Base-by-base conservation (phyloP, 2,888 invertebrate genomes). In the Erynnis tages region DNA sequence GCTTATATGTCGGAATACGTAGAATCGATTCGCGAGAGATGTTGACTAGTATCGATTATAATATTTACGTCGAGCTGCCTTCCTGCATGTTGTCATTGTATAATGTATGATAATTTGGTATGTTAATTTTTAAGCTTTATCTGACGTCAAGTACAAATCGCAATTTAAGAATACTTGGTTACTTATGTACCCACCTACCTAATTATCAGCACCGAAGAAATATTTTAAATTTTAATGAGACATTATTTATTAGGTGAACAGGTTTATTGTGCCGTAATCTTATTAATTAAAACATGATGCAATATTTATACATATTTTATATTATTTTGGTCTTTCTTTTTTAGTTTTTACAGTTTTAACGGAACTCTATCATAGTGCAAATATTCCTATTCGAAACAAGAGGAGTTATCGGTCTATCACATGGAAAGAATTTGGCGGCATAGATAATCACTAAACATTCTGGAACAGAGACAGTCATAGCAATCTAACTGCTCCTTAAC, bases 41-140 rank as follows among this genome's bases (percentile, higher is more conserved):
- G 73, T 73, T 66, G 71, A 76, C 77, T 76, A 79, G 82, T 76
- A 81, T 77, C 78, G 79, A 82, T 83, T 79, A 83, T 76, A 78
- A 77, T 75, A 76, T 80, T 80, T 76, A 78, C 75, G 72, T 74
- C 74, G 69, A 71, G 69, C 71, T 60, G 58, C 71, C 74, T 76
- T 76, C 78, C 76, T 76, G 75, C 63, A 69, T 62, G 64, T 61
- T 66, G 68, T 67, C 60, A 70, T 63, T 68, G 62, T 62, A 71
- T 74, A 75, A 74, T 74, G 66, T 74, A 72, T 74, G 66, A 76
- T 79, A 77, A 79, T 80, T 79, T 79, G 68, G 67, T 76, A 81
- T 82, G 80, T 74, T 73, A 79, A 81, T 82, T 76, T 55, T 56
- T 59, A 73, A 52, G 35, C 35, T 43, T 41, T 50, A 32, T 50